These are phyloP conservation scores for Cyphomyrmex costatus DNA, from an alignment of 1,140 invertebrate genomes.

Conservation along the genomic window DNA sequence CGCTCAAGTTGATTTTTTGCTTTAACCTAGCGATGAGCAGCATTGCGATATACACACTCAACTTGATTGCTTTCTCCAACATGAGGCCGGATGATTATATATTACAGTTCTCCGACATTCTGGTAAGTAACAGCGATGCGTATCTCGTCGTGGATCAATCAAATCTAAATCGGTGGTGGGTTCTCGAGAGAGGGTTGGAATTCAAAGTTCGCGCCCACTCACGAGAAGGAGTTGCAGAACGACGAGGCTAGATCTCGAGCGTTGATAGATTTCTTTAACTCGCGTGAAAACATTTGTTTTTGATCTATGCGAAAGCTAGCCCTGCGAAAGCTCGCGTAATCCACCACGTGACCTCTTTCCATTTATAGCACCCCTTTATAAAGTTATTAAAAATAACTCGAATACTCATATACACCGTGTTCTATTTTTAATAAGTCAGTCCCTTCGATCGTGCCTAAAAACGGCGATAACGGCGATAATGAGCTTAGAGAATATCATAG, in stretches of 20 bases:
- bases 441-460: constrained; percentile 53
- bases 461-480: constrained; percentile 30
- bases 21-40: constrained; percentile 87
- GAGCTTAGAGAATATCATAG: neutral
- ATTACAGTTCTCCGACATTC: constrained; percentile 84
- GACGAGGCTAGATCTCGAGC: neutral
- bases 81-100: constrained; percentile 65
- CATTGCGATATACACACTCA: no score
- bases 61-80: no score
- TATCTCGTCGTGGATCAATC: neutral
- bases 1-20: constrained; percentile 90
- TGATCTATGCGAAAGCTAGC: constrained; percentile 18
- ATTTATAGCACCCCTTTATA: constrained; percentile 57
- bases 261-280: neutral
- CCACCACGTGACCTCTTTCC: constrained; percentile 51
- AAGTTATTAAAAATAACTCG: constrained; percentile 58
- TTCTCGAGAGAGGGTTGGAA: constrained; percentile 4
- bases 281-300: constrained; percentile 17
- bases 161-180: neutral
- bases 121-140: constrained; percentile 85
- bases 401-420: constrained; percentile 49
- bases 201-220: neutral
- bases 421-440: constrained; percentile 61
- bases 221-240: neutral
- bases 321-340: constrained; percentile 52